phyloP scores from a whole-genome alignment of 1,140 invertebrate species.

The Whitmania pigra region DNA sequence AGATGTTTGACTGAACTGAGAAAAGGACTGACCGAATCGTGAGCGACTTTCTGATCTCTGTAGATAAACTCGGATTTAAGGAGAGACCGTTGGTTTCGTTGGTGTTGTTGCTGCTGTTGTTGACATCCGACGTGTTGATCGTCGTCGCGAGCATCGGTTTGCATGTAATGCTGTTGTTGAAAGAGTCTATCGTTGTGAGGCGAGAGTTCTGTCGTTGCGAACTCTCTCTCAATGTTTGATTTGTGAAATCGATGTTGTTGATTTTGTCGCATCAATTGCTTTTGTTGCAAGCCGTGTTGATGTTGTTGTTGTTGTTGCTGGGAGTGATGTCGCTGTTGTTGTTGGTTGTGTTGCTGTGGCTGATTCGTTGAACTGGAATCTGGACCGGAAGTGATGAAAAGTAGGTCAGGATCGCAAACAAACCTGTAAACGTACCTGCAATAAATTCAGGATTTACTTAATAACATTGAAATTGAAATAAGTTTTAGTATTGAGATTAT shows the following conservation, averaged over 20 bases:
- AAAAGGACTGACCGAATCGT: neutral
- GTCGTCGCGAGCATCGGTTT: neutral
- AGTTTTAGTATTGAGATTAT: too few relatives aligned
- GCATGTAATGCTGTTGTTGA: conserved; percentile 1
- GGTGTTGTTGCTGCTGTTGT: conserved; percentile 7
- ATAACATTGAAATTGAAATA: too few relatives aligned
- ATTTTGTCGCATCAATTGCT: neutral
- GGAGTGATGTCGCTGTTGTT: neutral
- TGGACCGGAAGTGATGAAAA: conserved; percentile 68
- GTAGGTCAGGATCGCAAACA: conserved; percentile 79
- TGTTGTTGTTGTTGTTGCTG: conserved; percentile 5
- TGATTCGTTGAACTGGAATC: conserved; percentile 31
- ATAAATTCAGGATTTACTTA: too few relatives aligned
- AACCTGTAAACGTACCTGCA: conserved; percentile 77
- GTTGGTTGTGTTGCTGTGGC: neutral
- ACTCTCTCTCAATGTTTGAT: neutral
- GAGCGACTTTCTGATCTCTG: neutral
- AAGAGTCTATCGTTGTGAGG: neutral
- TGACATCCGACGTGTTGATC: neutral
- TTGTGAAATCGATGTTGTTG: conserved; percentile 4
- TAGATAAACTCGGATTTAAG: neutral
- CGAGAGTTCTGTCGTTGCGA: neutral
- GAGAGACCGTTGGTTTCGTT: neutral
- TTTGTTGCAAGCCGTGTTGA: neutral
- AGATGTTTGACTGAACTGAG: too few relatives aligned